A percentile compares a stretch with the other conserved stretches of the same genome.
Conservation (phyloP, 1,140 invertebrate genomes). For the Apocrypta bakeri region DNA sequence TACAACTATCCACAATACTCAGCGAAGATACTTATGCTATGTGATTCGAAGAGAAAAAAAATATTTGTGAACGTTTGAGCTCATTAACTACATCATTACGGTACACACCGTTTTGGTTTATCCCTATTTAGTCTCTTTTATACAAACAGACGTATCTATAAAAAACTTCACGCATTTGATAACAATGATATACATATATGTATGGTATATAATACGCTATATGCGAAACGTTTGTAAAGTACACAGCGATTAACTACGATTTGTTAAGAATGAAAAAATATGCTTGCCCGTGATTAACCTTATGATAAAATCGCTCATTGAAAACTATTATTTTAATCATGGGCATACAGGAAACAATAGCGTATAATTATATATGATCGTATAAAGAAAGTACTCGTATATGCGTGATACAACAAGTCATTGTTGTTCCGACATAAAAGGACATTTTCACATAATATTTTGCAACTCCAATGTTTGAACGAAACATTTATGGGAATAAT, state of each 20-base stretch:
- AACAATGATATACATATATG: not conserved
- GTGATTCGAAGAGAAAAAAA: not conserved
- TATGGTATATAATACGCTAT: conserved; percentile 10
- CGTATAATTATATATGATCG: not conserved
- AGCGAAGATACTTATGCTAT: not conserved
- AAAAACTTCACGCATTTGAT: conserved; percentile 29
- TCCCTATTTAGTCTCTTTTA: conserved; percentile 8
- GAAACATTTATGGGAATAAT: not conserved
- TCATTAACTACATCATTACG: not conserved
- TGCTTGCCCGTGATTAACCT: not conserved
- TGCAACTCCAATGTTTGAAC: not conserved
- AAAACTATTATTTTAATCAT: not conserved
- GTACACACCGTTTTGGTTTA: conserved; percentile 30
- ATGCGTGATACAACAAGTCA: not conserved
- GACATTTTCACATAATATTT: not conserved
- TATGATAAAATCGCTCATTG: not conserved
- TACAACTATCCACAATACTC: conserved; percentile 19
- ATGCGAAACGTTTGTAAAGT: not conserved
- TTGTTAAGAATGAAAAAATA: not conserved
- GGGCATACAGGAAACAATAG: not conserved
- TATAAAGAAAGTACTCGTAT: not conserved
- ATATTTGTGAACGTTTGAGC: not conserved
- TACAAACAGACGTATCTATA: conserved; percentile 35
- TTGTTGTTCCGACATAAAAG: not conserved
- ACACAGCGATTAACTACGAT: conserved; percentile 3